Percentiles rank a stretch among this genome's conserved stretches.
These are phyloP conservation scores for Malurus cyaneus DNA, from an alignment of 2,113 vertebrate genomes.

Conservation along the genomic window DNA sequence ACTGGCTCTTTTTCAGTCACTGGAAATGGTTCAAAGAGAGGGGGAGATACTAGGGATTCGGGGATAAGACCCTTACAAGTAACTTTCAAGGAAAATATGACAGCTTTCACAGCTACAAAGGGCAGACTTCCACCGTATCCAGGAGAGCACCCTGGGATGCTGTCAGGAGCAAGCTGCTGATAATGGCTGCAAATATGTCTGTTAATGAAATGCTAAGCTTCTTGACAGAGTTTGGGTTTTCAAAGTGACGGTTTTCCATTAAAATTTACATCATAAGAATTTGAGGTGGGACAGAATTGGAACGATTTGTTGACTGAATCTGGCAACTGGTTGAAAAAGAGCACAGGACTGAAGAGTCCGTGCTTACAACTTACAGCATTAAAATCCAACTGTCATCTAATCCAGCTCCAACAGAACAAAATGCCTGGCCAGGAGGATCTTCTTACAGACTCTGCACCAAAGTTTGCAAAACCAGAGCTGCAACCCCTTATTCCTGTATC, in stretches of 20 bases:
- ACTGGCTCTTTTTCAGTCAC: background rate
- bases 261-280: constrained; percentile 12
- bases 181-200: background rate
- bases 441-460: background rate
- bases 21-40: constrained; percentile 19
- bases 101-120: background rate
- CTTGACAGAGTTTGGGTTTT: background rate
- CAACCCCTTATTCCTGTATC: background rate
- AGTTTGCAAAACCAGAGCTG: background rate
- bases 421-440: background rate
- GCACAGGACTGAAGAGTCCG: background rate
- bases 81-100: constrained; percentile 39
- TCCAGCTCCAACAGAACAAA: background rate
- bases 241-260: background rate
- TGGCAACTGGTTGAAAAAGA: background rate
- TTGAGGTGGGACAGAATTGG: constrained; percentile 19
- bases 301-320: background rate
- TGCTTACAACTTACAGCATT: background rate
- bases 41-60: background rate
- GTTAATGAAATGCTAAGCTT: constrained; percentile 14
- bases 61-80: background rate
- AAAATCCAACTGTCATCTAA: background rate
- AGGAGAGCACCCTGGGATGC: background rate
- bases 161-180: constrained; percentile 28
- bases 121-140: background rate